Evolutionary conservation across 2,113 vertebrate species (phyloP).

Genomic region (human (Homo sapiens)): DNA sequence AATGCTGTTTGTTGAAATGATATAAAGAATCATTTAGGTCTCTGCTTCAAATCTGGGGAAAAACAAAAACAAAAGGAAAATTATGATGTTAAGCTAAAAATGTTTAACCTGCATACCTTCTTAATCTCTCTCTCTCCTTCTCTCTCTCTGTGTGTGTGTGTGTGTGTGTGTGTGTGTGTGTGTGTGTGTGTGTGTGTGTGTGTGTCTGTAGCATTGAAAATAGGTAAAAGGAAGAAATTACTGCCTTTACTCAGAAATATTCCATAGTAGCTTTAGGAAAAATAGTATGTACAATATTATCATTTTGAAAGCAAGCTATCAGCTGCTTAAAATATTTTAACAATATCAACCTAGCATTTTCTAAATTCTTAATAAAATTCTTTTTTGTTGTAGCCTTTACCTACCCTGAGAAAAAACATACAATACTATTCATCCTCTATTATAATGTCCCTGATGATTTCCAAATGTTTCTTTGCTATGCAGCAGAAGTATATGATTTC

Average conservation of each 20-base stretch:
- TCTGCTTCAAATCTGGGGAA: conserved; percentile 52
- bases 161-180: neutral
- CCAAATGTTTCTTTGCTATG: conserved; percentile 86
- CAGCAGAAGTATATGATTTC: conserved; percentile 83
- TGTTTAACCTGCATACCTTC: neutral
- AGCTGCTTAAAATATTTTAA: conserved; percentile 62
- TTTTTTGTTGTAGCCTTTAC: conserved; percentile 56
- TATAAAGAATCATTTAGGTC: neutral
- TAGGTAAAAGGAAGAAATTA: neutral
- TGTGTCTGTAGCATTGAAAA: conserved; percentile 1
- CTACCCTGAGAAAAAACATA: conserved; percentile 68
- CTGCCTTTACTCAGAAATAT: conserved; percentile 44
- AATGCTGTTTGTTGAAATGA: conserved; percentile 6
- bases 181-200: neutral
- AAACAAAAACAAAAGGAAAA: conserved; percentile 70
- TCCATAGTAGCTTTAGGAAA: conserved; percentile 29
- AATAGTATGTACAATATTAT: neutral
- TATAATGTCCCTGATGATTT: conserved; percentile 84
- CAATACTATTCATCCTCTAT: conserved; percentile 73
- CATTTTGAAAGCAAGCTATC: conserved; percentile 39
- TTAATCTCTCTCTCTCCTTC: neutral
- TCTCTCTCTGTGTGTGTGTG: neutral
- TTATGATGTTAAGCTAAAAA: neutral
- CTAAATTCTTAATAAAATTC: conserved; percentile 61
- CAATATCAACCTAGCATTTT: conserved; percentile 54